Conservation (phyloP, 2,797 vertebrate genomes). For the Catostomus latipinnis region DNA sequence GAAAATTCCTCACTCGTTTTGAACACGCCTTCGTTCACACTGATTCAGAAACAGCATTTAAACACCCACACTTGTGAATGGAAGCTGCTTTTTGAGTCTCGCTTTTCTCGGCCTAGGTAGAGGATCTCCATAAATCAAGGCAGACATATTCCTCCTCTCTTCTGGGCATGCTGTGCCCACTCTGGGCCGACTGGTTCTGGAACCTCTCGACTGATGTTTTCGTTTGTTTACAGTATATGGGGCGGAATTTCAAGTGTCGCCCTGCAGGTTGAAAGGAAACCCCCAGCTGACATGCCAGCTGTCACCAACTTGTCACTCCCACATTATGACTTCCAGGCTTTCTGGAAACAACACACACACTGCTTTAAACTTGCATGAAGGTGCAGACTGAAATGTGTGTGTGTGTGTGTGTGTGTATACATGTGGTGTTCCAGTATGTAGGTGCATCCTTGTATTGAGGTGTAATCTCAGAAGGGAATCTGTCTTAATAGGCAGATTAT, state of each 20-base stretch:
- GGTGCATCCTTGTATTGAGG: slow-evolving; percentile 63
- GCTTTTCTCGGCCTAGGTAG: not conserved
- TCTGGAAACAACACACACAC: slow-evolving; percentile 47
- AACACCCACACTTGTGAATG: not conserved
- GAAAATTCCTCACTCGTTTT: too few relatives aligned
- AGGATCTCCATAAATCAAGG: slow-evolving; percentile 4
- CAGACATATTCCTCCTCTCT: slow-evolving; percentile 2
- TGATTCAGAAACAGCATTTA: not conserved
- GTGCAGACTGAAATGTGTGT: slow-evolving; percentile 31
- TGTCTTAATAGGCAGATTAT: slow-evolving; percentile 70
- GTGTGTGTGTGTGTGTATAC: slow-evolving; percentile 11
- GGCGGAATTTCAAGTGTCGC: slow-evolving; percentile 12
- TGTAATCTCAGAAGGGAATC: slow-evolving; percentile 54
- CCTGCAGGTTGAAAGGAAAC: slow-evolving; percentile 36
- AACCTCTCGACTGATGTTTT: slow-evolving; percentile 9
- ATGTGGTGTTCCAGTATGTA: not conserved
- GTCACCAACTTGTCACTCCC: slow-evolving; percentile 40
- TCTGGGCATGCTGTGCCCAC: slow-evolving; percentile 17
- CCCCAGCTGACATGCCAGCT: slow-evolving; percentile 42
- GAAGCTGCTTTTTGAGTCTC: not conserved
- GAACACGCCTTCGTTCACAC: too few relatives aligned
- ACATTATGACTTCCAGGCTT: slow-evolving; percentile 43
- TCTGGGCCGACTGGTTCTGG: slow-evolving; percentile 11
- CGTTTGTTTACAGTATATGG: slow-evolving; percentile 27
- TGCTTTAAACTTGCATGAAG: slow-evolving; percentile 18